phyloP scores from a whole-genome alignment of 1,140 invertebrate species.

The Popillia japonica region DNA sequence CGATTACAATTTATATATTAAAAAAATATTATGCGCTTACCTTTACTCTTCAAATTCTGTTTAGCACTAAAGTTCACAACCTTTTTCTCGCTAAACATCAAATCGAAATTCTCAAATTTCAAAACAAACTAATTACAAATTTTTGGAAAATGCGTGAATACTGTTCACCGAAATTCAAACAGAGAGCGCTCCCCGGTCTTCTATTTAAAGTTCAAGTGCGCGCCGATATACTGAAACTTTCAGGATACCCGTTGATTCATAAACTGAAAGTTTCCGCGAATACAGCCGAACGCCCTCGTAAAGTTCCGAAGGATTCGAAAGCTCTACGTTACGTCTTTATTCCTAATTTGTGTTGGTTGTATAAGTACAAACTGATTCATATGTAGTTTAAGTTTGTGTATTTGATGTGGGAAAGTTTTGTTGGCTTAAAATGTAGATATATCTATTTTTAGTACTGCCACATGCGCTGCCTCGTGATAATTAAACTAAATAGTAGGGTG shows the following conservation, averaged over 20 bases:
- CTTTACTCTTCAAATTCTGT: no score
- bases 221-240: conserved; percentile 21
- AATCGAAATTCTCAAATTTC: no score
- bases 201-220: conserved; percentile 28
- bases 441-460: no score
- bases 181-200: neutral
- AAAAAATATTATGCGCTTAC: no score
- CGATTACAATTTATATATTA: no score
- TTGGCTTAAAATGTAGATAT: no score
- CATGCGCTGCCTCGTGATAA: neutral
- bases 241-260: conserved; percentile 21
- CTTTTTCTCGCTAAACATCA: no score
- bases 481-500: neutral
- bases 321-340: neutral
- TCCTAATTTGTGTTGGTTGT: neutral
- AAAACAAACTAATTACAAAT: no score
- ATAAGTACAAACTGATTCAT: neutral
- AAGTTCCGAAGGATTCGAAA: neutral
- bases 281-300: neutral
- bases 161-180: neutral
- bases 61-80: no score
- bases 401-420: neutral
- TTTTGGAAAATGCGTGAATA: neutral
- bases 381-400: neutral
- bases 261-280: conserved; percentile 15